These are phyloP conservation scores for Thalassophryne amazonica DNA, from an alignment of 2,797 vertebrate species.

Conservation along the genomic window DNA sequence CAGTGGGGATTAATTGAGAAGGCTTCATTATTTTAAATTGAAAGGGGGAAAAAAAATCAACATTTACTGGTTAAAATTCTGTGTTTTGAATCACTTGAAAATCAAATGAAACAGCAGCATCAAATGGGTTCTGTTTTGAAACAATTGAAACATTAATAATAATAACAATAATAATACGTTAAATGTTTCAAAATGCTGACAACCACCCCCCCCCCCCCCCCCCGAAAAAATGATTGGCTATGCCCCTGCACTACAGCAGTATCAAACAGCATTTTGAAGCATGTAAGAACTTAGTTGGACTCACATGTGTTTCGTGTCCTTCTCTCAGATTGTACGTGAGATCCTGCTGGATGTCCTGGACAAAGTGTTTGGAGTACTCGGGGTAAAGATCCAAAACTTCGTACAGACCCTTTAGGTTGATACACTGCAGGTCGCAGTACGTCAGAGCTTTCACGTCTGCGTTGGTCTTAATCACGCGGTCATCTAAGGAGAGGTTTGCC, in stretches of 20 bases:
- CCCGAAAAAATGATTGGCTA: neutral
- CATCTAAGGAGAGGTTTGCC: slow-evolving; percentile 89
- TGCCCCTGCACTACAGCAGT: too few relatives aligned
- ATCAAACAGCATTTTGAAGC: neutral
- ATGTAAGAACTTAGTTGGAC: slow-evolving; percentile 43
- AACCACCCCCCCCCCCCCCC: too few relatives aligned
- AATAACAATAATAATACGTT: too few relatives aligned
- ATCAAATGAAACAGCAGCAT: too few relatives aligned
- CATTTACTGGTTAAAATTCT: too few relatives aligned
- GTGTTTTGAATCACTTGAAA: too few relatives aligned
- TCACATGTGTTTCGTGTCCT: slow-evolving; percentile 92
- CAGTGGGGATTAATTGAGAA: too few relatives aligned
- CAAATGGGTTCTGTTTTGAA: too few relatives aligned
- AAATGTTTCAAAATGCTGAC: too few relatives aligned
- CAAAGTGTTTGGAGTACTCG: slow-evolving; percentile 92
- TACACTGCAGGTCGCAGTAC: slow-evolving; percentile 96
- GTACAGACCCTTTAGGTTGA: slow-evolving; percentile 93
- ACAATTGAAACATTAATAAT: too few relatives aligned
- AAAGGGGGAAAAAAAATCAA: too few relatives aligned
- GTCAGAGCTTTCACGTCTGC: slow-evolving; percentile 97
- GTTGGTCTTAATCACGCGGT: slow-evolving; percentile 96
- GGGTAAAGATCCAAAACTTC: slow-evolving; percentile 97
- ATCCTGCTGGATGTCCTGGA: slow-evolving; percentile 94
- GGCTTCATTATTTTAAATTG: too few relatives aligned
- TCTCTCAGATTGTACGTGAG: slow-evolving; percentile 97